Conservation (phyloP, 1,140 invertebrate species). For the Bactericera cockerelli region DNA sequence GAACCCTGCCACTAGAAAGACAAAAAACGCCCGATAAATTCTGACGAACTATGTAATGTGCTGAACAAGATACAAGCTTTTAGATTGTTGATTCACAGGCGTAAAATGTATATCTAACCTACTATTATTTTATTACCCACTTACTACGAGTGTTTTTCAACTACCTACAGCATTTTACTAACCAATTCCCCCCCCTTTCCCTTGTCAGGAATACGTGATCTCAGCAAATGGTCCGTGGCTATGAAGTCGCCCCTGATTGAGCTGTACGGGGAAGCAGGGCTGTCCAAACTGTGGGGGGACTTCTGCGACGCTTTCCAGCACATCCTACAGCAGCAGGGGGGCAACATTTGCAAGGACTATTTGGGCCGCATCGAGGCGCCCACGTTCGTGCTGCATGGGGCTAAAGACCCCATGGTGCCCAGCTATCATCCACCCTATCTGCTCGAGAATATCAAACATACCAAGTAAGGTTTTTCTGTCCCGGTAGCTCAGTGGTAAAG, state of each 20-base stretch:
- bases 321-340: conserved; percentile 39
- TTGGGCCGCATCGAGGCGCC: conserved; percentile 49
- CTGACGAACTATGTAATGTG: too few relatives aligned
- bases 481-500: too few relatives aligned
- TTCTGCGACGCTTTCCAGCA: conserved; percentile 52
- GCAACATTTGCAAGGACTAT: conserved; percentile 51
- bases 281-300: conserved; percentile 46
- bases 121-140: too few relatives aligned
- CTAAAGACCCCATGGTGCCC: conserved; percentile 61
- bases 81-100: too few relatives aligned
- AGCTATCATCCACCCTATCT: conserved; percentile 54
- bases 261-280: conserved; percentile 58
- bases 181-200: too few relatives aligned
- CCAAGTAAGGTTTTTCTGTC: conserved; percentile 38
- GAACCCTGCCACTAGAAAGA: too few relatives aligned
- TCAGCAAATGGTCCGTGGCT: conserved; percentile 60
- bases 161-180: too few relatives aligned
- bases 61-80: too few relatives aligned
- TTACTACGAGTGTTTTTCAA: too few relatives aligned
- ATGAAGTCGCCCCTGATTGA: conserved; percentile 56
- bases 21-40: too few relatives aligned
- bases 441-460: conserved; percentile 45
- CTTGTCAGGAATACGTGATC: conserved; percentile 38
- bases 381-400: conserved; percentile 65
- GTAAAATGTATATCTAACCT: too few relatives aligned